Conservation (phyloP, 2,113 vertebrate species). For the Toxotes jaculatrix region DNA sequence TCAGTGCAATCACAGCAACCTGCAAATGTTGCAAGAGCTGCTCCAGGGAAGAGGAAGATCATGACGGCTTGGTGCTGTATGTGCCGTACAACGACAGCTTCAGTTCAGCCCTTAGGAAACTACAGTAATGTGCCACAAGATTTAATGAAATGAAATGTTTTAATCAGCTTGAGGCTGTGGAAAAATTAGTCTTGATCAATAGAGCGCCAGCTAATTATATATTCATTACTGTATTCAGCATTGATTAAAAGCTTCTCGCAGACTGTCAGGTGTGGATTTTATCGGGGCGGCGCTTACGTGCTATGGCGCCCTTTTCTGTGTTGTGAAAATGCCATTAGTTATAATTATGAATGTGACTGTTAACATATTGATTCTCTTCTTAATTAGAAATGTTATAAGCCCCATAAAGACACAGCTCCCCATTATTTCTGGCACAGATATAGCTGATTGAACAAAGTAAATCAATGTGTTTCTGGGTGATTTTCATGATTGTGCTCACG, state of each 20-base stretch:
- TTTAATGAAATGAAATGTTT: slow-evolving; percentile 53
- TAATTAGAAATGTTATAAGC: slow-evolving; percentile 55
- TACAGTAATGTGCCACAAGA: background rate
- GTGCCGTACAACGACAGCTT: slow-evolving; percentile 7
- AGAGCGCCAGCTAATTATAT: slow-evolving; percentile 44
- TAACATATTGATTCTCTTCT: slow-evolving; percentile 47
- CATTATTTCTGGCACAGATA: slow-evolving; percentile 24
- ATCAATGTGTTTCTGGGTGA: slow-evolving; percentile 30
- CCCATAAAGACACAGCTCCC: slow-evolving; percentile 13
- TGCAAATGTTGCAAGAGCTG: slow-evolving; percentile 29
- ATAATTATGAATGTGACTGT: slow-evolving; percentile 55
- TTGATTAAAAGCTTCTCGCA: slow-evolving; percentile 61
- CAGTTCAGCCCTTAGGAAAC: slow-evolving; percentile 7
- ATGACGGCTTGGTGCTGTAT: background rate
- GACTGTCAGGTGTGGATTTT: slow-evolving; percentile 49
- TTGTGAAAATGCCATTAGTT: slow-evolving; percentile 46
- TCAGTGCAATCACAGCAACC: slow-evolving; percentile 3
- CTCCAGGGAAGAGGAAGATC: slow-evolving; percentile 20
- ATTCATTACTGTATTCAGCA: slow-evolving; percentile 55
- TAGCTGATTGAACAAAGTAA: slow-evolving; percentile 41
- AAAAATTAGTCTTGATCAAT: slow-evolving; percentile 58
- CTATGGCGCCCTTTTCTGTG: slow-evolving; percentile 26
- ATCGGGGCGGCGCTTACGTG: slow-evolving; percentile 14
- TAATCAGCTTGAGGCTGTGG: slow-evolving; percentile 40
- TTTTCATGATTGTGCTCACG: slow-evolving; percentile 3